Conservation (phyloP, 2,113 vertebrate species). For the Castor canadensis region DNA sequence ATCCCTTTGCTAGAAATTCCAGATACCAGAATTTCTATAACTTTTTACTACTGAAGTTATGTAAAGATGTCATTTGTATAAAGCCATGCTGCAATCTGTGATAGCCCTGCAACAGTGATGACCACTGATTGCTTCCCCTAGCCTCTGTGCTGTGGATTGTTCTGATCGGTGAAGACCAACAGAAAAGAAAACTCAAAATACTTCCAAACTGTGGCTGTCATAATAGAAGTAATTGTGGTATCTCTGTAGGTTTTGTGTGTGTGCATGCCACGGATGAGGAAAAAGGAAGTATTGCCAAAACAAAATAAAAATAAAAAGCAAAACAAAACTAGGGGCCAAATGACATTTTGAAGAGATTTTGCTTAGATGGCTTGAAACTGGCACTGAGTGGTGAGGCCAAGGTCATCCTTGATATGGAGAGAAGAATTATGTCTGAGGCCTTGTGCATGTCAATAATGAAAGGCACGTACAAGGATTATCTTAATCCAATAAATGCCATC, state of each 20-base stretch:
- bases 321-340: background rate
- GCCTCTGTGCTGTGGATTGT: background rate
- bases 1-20: background rate
- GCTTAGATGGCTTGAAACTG: background rate
- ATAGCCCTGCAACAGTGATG: background rate
- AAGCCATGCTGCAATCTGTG: background rate
- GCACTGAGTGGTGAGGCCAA: background rate
- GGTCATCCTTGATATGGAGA: background rate
- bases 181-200: background rate
- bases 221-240: background rate
- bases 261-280: background rate
- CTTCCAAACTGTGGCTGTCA: background rate
- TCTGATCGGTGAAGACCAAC: background rate
- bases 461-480: background rate
- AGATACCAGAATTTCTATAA: background rate
- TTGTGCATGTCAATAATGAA: background rate
- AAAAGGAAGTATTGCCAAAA: background rate
- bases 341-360: background rate
- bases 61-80: background rate
- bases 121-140: background rate
- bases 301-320: background rate
- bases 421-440: background rate
- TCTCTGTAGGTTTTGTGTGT: background rate
- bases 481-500: background rate
- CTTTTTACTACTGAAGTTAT: background rate